These are phyloP conservation scores for Puma concolor DNA, from an alignment of 2,113 vertebrate genomes.

Conservation along the genomic window DNA sequence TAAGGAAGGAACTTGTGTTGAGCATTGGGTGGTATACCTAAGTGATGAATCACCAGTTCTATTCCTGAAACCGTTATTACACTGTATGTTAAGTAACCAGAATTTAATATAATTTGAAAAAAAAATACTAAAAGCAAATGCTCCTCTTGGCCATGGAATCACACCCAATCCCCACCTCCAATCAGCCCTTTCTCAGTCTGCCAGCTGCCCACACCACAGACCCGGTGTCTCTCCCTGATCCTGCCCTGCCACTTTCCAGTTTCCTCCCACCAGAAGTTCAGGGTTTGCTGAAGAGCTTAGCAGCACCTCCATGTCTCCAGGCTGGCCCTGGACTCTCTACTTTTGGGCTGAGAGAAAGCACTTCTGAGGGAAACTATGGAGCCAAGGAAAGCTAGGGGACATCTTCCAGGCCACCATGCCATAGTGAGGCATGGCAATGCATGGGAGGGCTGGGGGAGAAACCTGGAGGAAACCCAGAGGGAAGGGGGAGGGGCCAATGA, in stretches of 20 bases:
- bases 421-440: neutral
- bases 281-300: neutral
- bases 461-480: neutral
- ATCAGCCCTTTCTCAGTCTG: neutral
- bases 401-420: neutral
- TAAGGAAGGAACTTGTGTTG: neutral
- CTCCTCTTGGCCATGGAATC: no score
- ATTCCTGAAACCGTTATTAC: neutral
- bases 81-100: neutral
- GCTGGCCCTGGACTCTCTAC: neutral
- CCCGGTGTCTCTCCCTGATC: neutral
- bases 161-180: neutral
- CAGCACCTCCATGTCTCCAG: neutral
- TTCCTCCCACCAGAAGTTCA: neutral
- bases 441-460: neutral
- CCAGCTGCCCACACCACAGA: neutral
- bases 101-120: neutral
- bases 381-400: neutral
- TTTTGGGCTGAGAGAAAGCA: neutral
- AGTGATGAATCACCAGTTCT: neutral
- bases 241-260: neutral
- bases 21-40: neutral
- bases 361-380: neutral
- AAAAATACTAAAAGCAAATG: neutral
- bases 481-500: neutral